Evolutionary conservation across 2,888 invertebrate species (phyloP).

Genomic region (Oscheius myriophilus): DNA sequence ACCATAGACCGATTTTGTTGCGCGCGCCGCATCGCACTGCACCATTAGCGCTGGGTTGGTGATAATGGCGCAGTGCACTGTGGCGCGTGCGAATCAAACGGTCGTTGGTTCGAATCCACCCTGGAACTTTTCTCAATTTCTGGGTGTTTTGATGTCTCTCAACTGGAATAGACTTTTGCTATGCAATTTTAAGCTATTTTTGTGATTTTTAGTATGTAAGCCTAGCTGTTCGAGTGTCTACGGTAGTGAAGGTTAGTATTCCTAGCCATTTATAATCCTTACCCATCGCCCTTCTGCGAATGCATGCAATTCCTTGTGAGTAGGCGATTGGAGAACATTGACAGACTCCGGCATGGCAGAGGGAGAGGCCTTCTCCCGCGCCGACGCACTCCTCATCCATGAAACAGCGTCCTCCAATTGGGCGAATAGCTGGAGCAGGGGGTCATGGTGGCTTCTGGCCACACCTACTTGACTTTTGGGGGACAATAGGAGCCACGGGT

Average conservation of each 20-base stretch:
- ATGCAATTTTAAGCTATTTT: too few relatives aligned
- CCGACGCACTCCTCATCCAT: slow-evolving; percentile 58
- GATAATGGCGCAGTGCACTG: too few relatives aligned
- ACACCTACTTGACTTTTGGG: slow-evolving; percentile 22
- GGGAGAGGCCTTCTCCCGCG: slow-evolving; percentile 52
- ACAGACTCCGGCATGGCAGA: slow-evolving; percentile 59
- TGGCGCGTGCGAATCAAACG: too few relatives aligned
- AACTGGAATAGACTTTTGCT: too few relatives aligned
- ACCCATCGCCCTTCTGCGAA: slow-evolving; percentile 43
- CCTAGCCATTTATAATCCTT: too few relatives aligned
- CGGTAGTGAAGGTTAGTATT: neutral
- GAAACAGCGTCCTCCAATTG: slow-evolving; percentile 58
- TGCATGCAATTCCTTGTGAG: slow-evolving; percentile 59
- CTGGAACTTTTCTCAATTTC: too few relatives aligned
- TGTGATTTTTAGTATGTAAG: too few relatives aligned
- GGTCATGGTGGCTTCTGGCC: neutral
- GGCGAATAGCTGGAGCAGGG: slow-evolving; percentile 38
- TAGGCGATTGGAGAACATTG: slow-evolving; percentile 60
- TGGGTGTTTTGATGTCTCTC: too few relatives aligned
- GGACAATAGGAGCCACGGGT: neutral
- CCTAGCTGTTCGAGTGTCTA: neutral
- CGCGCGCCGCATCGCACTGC: too few relatives aligned
- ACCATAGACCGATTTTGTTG: too few relatives aligned
- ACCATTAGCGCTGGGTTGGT: too few relatives aligned
- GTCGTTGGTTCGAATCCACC: too few relatives aligned